phyloP scores from a whole-genome alignment of 2,797 vertebrate genomes.

The Brachyrhaphis roseni region DNA sequence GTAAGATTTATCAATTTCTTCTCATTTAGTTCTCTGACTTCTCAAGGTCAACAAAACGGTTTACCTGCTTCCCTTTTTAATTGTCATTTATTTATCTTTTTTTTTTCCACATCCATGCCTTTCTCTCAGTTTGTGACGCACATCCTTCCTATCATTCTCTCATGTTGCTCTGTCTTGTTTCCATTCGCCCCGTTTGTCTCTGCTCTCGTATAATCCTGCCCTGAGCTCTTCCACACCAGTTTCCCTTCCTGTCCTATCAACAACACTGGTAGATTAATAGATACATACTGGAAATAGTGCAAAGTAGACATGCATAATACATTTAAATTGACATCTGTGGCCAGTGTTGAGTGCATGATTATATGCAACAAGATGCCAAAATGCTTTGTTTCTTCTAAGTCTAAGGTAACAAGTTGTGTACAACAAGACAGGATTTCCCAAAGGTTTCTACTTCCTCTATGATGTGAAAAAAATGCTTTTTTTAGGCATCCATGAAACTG shows the following conservation, averaged over 20 bases:
- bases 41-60: not conserved
- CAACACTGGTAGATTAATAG: conserved; percentile 8
- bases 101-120: not conserved
- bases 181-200: not conserved
- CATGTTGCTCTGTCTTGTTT: not conserved
- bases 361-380: not conserved
- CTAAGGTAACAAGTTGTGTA: not conserved
- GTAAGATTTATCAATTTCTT: not conserved
- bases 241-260: conserved; percentile 4
- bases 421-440: not conserved
- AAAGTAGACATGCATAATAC: not conserved
- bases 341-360: not conserved
- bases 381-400: not conserved
- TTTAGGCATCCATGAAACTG: not conserved
- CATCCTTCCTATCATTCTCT: conserved; percentile 1
- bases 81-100: not conserved
- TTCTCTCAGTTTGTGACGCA: not conserved
- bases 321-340: not conserved
- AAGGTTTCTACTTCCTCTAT: not conserved
- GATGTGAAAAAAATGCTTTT: not conserved
- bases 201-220: not conserved
- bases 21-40: not conserved
- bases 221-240: conserved; percentile 3
- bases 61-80: not conserved
- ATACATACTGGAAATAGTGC: not conserved